Base-by-base conservation (phyloP, 1,140 invertebrate species). In the Proctacanthus coquilletti region DNA sequence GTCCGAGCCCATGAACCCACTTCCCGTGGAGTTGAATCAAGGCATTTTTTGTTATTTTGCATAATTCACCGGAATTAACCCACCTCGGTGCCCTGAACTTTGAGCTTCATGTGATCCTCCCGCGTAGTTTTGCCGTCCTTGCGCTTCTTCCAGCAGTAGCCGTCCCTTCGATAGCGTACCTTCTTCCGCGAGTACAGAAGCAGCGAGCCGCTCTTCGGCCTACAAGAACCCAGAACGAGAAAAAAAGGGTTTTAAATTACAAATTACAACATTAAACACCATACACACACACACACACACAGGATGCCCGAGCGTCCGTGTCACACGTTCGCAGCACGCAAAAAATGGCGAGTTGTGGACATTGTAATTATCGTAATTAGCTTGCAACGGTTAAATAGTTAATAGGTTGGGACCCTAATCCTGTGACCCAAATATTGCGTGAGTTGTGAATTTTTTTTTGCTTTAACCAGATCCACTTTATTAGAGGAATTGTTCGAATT, bases 71-170 rank as follows among this genome's bases (percentile, higher is more conserved):
- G n/a, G n/a, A n/a, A n/a, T 32, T n/a, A 13, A 53, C 66, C 72
- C 50, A 89, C 85, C 76, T 94, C 88, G 40, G 84, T 84, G 46
- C 87, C 87, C 69, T 92, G 86, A 43, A 97, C 92, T 74, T 97
- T 98, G 25, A 97, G 72, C 65, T 97, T 97, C 93, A 97, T 96
- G 61, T 97, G 93, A 74, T 98, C 94, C 65, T 98, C 94, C 46
- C 94, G 65, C 18, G 92, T 97, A 33, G 92, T 95, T 65, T 95
- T 96, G 5, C 92, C 93, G 63, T 97, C 92, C 65, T 95, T 95
- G 41, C 93, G 68, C 52, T 96, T 96, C 69, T 96, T 97, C 94
- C 93, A 97, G 63, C 89, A 95, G 62, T 96, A 98, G 17, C 93
- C 93, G 60, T 98, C 94, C 35, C 91, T 74, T 59, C 92, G 74